Base-by-base conservation (phyloP, 2,888 invertebrate genomes). In the Hirtodrosophila histrioides region DNA sequence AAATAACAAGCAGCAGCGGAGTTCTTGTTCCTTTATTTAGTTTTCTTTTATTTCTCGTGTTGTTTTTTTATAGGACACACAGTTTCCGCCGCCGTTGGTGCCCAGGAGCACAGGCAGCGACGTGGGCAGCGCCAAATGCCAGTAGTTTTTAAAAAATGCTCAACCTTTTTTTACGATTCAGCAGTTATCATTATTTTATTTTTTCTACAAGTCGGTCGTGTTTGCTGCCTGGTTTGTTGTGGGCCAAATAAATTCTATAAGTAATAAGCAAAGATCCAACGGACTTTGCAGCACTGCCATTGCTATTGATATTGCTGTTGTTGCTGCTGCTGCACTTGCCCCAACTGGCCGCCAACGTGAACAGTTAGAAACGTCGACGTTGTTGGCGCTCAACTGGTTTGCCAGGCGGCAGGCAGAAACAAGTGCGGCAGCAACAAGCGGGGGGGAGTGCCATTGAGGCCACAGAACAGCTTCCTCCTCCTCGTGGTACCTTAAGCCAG, bases 201-300 rank as follows among this genome's bases (percentile, higher is more conserved):
- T 58, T 36, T 44, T 69, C 37, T 62, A 86, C 76, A 83, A 79
- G 77, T 86, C 67, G 83, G 84, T 81, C 81, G 81, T 86, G 80
- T 79, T 66, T 37, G 43, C 12, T 53, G 64, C 49, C 56, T 69
- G 70, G 63, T 61, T 69, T 84, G 66, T 80, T 80, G 84, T 83
- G 80, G 86, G 81, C 81, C 86, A 81, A 81, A 81, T 81, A 81
- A 86, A 81, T 84, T 83, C 75, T 76, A 86, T 81, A 81, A 81
- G 86, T 81, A 81, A 81, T 81, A 81, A 81, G 86, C 83, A 66
- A 48, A 86, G 83, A 82, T 74, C 66, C 84, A 81, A 74, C 78
- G 75, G 83, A 74, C 48, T 45, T 27, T 4, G 27, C 6, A 2
- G 27, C 27, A 64, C 8, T 58, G 61, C 17, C 6, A 27, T 27